Evolutionary conservation across 2,797 vertebrate genomes (phyloP), one percentile per base, ranked within the genome.

Genomic region (Aldrovandia affinis): DNA sequence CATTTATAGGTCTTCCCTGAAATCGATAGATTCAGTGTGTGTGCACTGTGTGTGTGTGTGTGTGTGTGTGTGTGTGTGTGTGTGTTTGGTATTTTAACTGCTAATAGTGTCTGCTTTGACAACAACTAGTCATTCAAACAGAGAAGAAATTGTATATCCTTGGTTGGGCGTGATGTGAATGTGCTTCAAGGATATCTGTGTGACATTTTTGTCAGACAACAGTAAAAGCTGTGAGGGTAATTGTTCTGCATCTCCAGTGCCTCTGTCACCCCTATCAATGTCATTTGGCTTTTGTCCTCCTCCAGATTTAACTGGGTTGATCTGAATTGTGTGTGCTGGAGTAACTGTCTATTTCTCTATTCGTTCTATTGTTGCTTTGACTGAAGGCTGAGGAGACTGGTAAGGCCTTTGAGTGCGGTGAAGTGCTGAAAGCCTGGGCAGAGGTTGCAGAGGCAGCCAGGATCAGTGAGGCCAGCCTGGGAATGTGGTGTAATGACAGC

Each of bases 401-500:
- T 36, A 50, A 80, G n/a, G 78, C 89, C 25, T 81, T 95, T 84
- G 82, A 91, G 18, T 96, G 96, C 86, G 90, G 54, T 4, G 81
- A 92, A 0, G 86, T 86, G 54, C 84, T 92, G 30, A 68, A 70
- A 50, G 12, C 61, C 70, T 96, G 95, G 95, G 87, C 90, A 81
- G 89, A 89, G 15, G 85, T 94, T 25, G 47, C 83, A 68, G 75
- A 86, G 30, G 89, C 88, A 25, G 88, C 83, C 0, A 91, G 90
- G 2, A 83, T 94, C 81, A 93, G 85, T 86, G 36, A 50, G 0
- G n/a, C 30, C 20, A 44, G 59, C 55, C 39, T 95, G 85, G 52
- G 55, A 2, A 59, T 28, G 86, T 96, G 95, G 95, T 95, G 95
- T 80, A 86, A 90, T 63, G 33, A 85, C 85, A 87, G 63, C 73